These are phyloP conservation scores for Aphelocoma coerulescens DNA, from an alignment of 2,113 vertebrate species.

Conservation along the genomic window DNA sequence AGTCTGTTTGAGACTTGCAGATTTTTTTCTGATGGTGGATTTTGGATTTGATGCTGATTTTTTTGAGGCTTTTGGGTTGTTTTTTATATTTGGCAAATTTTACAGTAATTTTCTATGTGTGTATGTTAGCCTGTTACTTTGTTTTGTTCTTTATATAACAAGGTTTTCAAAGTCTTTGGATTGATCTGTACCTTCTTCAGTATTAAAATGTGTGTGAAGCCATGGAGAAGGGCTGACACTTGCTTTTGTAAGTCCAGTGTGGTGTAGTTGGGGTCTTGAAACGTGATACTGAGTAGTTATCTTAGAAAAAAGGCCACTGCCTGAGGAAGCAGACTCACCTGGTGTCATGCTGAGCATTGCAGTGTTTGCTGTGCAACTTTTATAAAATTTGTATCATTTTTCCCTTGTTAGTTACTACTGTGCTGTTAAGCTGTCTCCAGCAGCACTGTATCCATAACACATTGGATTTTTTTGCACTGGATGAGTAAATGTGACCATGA, in stretches of 20 bases:
- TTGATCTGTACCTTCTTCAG: neutral
- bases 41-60: neutral
- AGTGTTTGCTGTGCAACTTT: neutral
- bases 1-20: neutral
- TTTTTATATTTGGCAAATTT: neutral
- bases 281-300: neutral
- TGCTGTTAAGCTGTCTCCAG: neutral
- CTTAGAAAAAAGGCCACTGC: neutral
- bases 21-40: neutral
- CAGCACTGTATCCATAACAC: neutral
- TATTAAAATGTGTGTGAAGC: neutral
- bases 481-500: neutral
- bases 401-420: neutral
- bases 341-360: neutral
- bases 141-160: neutral
- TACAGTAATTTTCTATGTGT: neutral
- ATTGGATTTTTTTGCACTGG: neutral
- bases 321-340: neutral
- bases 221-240: neutral
- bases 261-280: neutral
- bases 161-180: neutral
- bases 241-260: neutral
- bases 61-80: neutral
- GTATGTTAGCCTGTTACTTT: neutral
- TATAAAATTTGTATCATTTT: neutral